Percentiles rank a stretch among this genome's conserved stretches.
These are phyloP conservation scores for Cettia cetti DNA, from an alignment of 2,113 vertebrate genomes.

Conservation along the genomic window DNA sequence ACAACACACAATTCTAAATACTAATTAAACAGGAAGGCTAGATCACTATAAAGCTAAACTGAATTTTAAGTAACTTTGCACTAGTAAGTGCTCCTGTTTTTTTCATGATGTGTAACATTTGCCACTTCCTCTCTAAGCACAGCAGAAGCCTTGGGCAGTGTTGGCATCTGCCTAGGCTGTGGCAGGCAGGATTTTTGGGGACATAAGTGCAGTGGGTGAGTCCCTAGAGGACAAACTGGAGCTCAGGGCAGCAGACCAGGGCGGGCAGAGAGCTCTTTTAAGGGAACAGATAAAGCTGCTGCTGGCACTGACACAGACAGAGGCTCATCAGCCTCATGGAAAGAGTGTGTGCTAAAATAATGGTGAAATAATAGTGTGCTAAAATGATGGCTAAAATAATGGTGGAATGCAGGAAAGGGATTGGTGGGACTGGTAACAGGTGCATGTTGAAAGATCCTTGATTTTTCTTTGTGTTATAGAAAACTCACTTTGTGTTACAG, in stretches of 20 bases:
- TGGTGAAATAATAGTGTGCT: background rate
- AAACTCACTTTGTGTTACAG: background rate
- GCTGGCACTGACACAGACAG: background rate
- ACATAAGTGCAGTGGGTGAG: background rate
- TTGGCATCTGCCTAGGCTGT: background rate
- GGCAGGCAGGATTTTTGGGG: background rate
- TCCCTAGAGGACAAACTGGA: background rate
- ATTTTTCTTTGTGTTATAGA: background rate
- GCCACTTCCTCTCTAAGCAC: background rate
- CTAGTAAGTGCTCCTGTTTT: conserved; percentile 4
- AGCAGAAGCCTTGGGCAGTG: background rate
- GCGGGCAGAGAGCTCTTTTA: background rate
- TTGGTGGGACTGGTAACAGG: background rate
- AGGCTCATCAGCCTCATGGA: background rate
- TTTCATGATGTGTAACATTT: background rate
- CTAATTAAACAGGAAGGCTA: conserved; percentile 71
- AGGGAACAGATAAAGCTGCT: background rate
- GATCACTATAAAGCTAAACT: conserved; percentile 70
- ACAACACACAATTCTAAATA: conserved; percentile 69
- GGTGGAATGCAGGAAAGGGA: background rate
- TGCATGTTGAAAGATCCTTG: background rate
- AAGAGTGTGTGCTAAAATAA: rapidly evolving
- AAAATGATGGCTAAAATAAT: background rate
- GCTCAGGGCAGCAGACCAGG: background rate
- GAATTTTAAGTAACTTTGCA: conserved; percentile 76